A percentile compares a stretch with the other conserved stretches of the same genome.
phyloP scores from a whole-genome alignment of 2,797 vertebrate genomes.

The Percopsis omiscomaycus region DNA sequence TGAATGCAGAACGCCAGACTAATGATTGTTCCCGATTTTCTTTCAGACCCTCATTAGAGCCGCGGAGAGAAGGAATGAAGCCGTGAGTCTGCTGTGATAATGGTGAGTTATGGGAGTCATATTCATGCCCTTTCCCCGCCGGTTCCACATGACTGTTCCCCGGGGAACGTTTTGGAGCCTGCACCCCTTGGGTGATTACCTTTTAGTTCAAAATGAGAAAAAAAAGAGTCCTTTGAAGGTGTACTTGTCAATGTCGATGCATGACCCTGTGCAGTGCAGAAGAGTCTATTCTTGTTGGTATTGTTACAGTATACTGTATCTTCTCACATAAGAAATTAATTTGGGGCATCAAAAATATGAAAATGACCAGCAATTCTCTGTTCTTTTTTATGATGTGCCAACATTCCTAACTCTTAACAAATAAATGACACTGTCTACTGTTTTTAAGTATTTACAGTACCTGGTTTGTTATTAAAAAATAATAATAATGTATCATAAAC shows the following conservation, averaged over 20 bases:
- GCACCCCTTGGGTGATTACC: conserved; percentile 53
- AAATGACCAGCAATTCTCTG: too few species aligned
- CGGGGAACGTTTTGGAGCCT: conserved; percentile 30
- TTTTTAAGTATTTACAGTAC: too few species aligned
- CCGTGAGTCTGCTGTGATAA: conserved; percentile 69
- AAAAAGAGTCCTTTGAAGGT: conserved; percentile 29
- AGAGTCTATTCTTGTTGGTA: not conserved
- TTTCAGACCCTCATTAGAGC: conserved; percentile 54
- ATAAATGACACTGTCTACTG: too few species aligned
- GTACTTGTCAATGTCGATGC: conserved; percentile 43
- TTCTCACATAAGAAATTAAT: too few species aligned
- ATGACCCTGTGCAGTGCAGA: not conserved
- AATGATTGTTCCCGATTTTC: conserved; percentile 62
- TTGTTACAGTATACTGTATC: not conserved
- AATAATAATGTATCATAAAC: too few species aligned
- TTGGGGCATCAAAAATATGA: too few species aligned
- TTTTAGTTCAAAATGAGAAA: conserved; percentile 44
- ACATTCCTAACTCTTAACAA: too few species aligned
- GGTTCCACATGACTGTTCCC: conserved; percentile 59
- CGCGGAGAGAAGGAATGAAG: conserved; percentile 36
- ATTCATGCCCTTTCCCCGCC: conserved; percentile 34
- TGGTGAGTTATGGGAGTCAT: conserved; percentile 71
- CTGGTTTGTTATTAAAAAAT: too few species aligned
- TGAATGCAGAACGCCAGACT: conserved; percentile 34
- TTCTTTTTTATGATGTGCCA: too few species aligned